Conservation (phyloP, 2,113 vertebrate genomes). For the Struthidea cinerea region DNA sequence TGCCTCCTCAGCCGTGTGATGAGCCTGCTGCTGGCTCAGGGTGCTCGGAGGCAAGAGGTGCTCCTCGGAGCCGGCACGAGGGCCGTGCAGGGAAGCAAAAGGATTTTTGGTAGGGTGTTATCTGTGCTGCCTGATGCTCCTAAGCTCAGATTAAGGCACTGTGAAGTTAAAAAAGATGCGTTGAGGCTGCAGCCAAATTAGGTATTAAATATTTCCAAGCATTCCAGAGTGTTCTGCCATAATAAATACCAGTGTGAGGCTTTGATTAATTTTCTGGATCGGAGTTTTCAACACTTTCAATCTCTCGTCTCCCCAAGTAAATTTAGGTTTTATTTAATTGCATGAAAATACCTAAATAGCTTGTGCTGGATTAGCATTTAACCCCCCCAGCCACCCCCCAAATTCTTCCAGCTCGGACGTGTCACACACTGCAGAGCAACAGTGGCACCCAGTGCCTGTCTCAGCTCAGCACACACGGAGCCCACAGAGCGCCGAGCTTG, state of each 20-base stretch:
- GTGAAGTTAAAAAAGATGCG: constrained; percentile 16
- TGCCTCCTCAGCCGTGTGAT: not conserved
- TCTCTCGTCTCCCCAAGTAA: not conserved
- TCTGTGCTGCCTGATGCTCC: constrained; percentile 31
- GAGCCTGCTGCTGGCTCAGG: not conserved
- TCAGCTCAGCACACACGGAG: constrained; percentile 4
- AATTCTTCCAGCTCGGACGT: not conserved
- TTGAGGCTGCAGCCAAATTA: constrained; percentile 51
- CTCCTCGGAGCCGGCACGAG: not conserved
- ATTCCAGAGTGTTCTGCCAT: constrained; percentile 26
- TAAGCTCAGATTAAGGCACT: constrained; percentile 44
- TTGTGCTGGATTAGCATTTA: constrained; percentile 34
- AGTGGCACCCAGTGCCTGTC: constrained; percentile 58
- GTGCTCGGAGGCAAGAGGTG: not conserved
- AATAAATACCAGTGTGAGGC: not conserved
- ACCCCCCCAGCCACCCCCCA: not conserved
- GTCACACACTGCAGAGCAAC: constrained; percentile 39
- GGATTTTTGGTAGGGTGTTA: constrained; percentile 33
- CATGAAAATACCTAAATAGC: constrained; percentile 16
- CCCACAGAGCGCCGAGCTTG: not conserved
- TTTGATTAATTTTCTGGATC: constrained; percentile 56
- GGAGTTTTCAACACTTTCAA: constrained; percentile 33
- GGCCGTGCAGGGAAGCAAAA: not conserved
- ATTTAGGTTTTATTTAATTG: constrained; percentile 40
- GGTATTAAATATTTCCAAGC: constrained; percentile 57